Evolutionary conservation across 2,888 invertebrate genomes (phyloP).

Genomic region (Sussaba pulchella): DNA sequence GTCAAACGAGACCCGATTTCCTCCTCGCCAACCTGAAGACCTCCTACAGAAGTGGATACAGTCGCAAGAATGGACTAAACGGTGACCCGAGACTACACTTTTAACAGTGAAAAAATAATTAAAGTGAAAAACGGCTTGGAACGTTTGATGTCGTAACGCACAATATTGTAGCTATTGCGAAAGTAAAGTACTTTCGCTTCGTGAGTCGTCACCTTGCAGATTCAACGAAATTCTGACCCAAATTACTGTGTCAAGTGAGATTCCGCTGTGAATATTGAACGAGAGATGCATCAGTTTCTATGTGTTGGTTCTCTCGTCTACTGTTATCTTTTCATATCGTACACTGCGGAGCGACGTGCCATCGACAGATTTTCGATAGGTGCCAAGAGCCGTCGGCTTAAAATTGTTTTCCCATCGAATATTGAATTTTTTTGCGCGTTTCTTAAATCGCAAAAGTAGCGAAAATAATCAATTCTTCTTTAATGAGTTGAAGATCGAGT

Average conservation of each 20-base stretch:
- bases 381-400: neutral
- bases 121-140: too few species aligned
- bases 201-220: conserved; percentile 3
- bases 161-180: neutral
- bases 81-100: too few species aligned
- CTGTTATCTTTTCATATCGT: conserved; percentile 20
- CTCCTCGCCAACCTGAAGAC: too few species aligned
- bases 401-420: neutral
- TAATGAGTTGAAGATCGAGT: too few species aligned
- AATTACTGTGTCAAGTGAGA: conserved; percentile 21
- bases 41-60: too few species aligned
- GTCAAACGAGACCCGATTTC: too few species aligned
- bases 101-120: neutral
- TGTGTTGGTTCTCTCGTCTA: neutral
- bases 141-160: too few species aligned
- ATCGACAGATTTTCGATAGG: conserved; percentile 24
- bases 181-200: neutral
- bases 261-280: conserved; percentile 26
- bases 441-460: neutral
- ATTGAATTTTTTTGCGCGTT: neutral
- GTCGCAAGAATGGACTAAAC: too few species aligned
- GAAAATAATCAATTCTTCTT: neutral
- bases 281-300: neutral
- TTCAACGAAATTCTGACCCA: conserved; percentile 8
- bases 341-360: neutral